Base-by-base conservation (phyloP, 2,113 vertebrate genomes). In the Gavialis gangeticus region DNA sequence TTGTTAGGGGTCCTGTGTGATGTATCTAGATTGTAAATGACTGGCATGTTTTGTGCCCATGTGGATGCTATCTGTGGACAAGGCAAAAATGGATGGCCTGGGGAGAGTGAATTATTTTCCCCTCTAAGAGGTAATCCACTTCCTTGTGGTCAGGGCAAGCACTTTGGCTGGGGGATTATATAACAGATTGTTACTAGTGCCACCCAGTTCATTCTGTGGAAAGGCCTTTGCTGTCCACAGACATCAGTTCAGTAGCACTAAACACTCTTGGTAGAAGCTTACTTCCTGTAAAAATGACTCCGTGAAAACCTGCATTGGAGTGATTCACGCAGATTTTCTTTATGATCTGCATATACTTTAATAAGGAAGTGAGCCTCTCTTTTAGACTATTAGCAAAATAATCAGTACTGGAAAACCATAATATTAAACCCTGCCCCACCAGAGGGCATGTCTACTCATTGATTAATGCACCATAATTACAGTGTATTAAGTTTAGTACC, bases 301-400 rank as follows among this genome's bases (percentile, higher is more conserved):
- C 75, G n/a, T 17, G 85, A 92, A 3, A 88, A 18, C 60, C 64
- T 60, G 27, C 19, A 60, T 21, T 64, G 62, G n/a, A 34, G 89
- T 94, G 75, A 66, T 75, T 86, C 79, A 89, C 56, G 66, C 62
- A 89, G 28, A 24, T 37, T 37, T 67, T 79, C 77, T 82, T 80
- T 46, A 58, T 4, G 0, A 73, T 87, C 91, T 89, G 86, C 62
- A 27, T 93, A 92, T 77, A 34, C 78, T 89, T 82, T 92, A 95
- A 93, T 73, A 96, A 92, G 93, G 84, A 59, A 2, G 4, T 82
- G 87, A 46, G 87, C 94, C 92, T 76, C 67, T 94, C 62, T 54
- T 79, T 2, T 0, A 28, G 82, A 87, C 55, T 80, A 94, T 88
- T 94, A 96, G 92, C 89, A 75, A 88, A 93, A 93, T 75, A 96